phyloP scores from a whole-genome alignment of 2,113 vertebrate genomes.

The Paedocypris sp. region DNA sequence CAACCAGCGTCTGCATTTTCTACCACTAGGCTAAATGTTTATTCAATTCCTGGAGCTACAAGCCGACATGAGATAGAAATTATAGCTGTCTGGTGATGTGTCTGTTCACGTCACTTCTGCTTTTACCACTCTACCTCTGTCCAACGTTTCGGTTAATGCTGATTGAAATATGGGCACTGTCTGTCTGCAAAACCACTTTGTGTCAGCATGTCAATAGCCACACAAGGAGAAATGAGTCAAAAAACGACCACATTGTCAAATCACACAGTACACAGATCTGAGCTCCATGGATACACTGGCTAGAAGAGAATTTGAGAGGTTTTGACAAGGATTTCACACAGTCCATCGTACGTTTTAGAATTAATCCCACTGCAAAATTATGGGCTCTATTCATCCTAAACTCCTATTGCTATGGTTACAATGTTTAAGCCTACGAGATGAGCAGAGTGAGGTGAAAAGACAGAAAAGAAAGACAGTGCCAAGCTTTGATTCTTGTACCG shows the following conservation, averaged over 20 bases:
- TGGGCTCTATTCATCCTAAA: slow-evolving; percentile 62
- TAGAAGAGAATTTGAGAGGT: slow-evolving; percentile 54
- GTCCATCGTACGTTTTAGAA: slow-evolving; percentile 63
- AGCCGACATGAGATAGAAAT: slow-evolving; percentile 52
- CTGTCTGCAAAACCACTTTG: slow-evolving; percentile 64
- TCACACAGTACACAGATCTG: slow-evolving; percentile 52
- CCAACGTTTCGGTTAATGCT: slow-evolving; percentile 60
- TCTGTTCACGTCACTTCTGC: slow-evolving; percentile 46
- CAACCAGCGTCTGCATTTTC: slow-evolving; percentile 36
- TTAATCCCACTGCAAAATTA: slow-evolving; percentile 65
- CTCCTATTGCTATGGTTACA: slow-evolving; percentile 61
- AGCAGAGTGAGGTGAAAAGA: slow-evolving; percentile 29
- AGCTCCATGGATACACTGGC: slow-evolving; percentile 53
- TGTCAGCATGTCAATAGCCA: slow-evolving; percentile 64
- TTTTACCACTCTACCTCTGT: slow-evolving; percentile 43
- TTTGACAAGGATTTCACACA: slow-evolving; percentile 65
- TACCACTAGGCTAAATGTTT: slow-evolving; percentile 31
- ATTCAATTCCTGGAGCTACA: slow-evolving; percentile 31
- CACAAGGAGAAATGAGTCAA: slow-evolving; percentile 61
- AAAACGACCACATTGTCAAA: slow-evolving; percentile 65
- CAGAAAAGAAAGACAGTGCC: slow-evolving; percentile 35
- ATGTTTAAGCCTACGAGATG: slow-evolving; percentile 43
- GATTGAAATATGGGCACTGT: slow-evolving; percentile 63
- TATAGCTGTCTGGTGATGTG: slow-evolving; percentile 52
- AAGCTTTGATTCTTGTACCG: slow-evolving; percentile 54